phyloP scores from a whole-genome alignment of 2,113 vertebrate genomes.

The Paramormyrops kingsleyae region DNA sequence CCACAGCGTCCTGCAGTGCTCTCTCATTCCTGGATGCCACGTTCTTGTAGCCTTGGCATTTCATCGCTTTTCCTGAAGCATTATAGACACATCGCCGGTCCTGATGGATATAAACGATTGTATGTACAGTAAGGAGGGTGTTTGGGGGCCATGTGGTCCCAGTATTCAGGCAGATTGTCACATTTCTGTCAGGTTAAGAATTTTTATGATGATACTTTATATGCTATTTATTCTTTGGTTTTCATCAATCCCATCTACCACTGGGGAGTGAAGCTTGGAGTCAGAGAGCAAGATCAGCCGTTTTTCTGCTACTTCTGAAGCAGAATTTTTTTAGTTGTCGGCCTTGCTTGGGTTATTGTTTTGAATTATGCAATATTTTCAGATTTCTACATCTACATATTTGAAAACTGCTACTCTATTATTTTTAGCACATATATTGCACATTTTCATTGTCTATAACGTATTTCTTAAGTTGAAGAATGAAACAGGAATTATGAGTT shows the following conservation, averaged over 20 bases:
- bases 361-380: neutral
- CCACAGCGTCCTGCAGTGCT: constrained; percentile 72
- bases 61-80: constrained; percentile 66
- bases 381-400: neutral
- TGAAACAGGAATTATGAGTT: neutral
- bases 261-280: neutral
- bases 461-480: neutral
- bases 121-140: neutral
- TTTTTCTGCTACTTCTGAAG: neutral
- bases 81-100: constrained; percentile 70
- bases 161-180: neutral
- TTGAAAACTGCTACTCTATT: neutral
- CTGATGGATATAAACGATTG: constrained; percentile 43
- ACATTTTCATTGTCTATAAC: neutral
- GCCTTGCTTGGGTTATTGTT: neutral
- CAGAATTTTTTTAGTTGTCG: too few relatives aligned
- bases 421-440: neutral
- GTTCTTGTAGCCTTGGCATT: constrained; percentile 71
- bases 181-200: neutral
- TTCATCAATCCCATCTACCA: neutral
- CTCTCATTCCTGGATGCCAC: constrained; percentile 68
- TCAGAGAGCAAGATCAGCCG: neutral
- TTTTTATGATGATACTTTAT: neutral
- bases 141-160: neutral
- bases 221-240: neutral